Evolutionary conservation across 2,113 vertebrate genomes (phyloP), one percentile per base, ranked within the genome.

Genomic region (Hepsetus odoe): DNA sequence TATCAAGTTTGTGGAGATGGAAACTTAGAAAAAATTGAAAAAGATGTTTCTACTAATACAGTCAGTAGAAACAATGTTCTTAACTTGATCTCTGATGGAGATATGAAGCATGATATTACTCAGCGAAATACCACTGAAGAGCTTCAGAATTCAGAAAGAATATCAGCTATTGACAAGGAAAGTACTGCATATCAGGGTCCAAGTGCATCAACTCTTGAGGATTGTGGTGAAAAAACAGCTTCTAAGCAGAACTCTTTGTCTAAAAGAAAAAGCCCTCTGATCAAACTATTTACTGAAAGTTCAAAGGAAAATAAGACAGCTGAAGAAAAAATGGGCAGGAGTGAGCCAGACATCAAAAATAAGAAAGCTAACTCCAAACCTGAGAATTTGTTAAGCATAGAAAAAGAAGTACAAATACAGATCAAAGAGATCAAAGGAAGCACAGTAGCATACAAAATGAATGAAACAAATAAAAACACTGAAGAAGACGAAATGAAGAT

Each of bases 211-310:
- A n/a, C n/a, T n/a, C n/a, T n/a, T n/a, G n/a, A n/a, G n/a, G n/a
- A n/a, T n/a, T n/a, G n/a, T n/a, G n/a, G n/a, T n/a, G 84, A 80
- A 42, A 90, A 75, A 42, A 66, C 80, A 2, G 90, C 86, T 62
- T 30, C 24, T 5, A 87, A 79, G 81, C 89, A 83, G 73, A 87
- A 89, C 12, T 86, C 78, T 0, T 65, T 85, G 84, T 88, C 87
- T 20, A 94, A 93, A 89, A 89, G 90, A 44, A 93, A 88, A 82
- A 94, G 89, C 2, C 89, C 93, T 20, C 79, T 94, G 24, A 82
- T 85, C 18, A 92, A 77, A 0, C 87, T 95, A 64, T 95, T 94
- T 83, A 87, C 85, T 56, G 86, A 90, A 71, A 86, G 88, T 64
- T 84, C 81, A 68, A 92, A 83, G 86, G 85, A 82, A 12, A 91